Evolutionary conservation across 1,140 invertebrate species (phyloP).

Genomic region (Dolichoris vasculosae): DNA sequence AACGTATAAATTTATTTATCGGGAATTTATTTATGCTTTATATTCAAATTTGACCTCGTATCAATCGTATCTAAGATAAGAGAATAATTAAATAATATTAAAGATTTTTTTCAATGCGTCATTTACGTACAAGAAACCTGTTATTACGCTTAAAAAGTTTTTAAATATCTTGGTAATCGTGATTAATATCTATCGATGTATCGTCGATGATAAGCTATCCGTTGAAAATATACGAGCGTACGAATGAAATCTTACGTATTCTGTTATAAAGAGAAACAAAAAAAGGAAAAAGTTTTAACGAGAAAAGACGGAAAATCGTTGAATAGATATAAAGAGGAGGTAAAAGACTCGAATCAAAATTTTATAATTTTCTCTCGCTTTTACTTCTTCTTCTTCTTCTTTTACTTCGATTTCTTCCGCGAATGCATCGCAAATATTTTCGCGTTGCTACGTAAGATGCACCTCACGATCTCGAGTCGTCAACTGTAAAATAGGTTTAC

Average conservation of each 20-base stretch:
- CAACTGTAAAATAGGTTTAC: conserved; percentile 45
- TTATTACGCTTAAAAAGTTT: too few species aligned
- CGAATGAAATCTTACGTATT: neutral
- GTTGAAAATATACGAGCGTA: neutral
- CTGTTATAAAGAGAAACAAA: too few species aligned
- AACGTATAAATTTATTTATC: too few species aligned
- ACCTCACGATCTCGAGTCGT: conserved; percentile 33
- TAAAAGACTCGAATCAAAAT: neutral
- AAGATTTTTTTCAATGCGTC: neutral
- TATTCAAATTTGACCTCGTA: neutral
- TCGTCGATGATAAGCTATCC: neutral
- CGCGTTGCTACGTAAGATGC: conserved; percentile 7
- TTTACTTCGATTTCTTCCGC: neutral
- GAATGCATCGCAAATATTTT: neutral
- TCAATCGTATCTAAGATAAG: neutral
- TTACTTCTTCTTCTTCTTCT: too few species aligned
- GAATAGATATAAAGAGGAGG: neutral
- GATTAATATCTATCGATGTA: neutral
- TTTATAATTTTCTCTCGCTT: neutral
- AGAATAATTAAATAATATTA: neutral
- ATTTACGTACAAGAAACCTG: too few species aligned
- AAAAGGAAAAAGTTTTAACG: neutral
- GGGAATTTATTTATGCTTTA: neutral
- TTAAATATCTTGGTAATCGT: neutral
- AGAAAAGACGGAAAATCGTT: neutral